Evolutionary conservation across 2,113 vertebrate species (phyloP).

Genomic region (Hypanus sabinus): DNA sequence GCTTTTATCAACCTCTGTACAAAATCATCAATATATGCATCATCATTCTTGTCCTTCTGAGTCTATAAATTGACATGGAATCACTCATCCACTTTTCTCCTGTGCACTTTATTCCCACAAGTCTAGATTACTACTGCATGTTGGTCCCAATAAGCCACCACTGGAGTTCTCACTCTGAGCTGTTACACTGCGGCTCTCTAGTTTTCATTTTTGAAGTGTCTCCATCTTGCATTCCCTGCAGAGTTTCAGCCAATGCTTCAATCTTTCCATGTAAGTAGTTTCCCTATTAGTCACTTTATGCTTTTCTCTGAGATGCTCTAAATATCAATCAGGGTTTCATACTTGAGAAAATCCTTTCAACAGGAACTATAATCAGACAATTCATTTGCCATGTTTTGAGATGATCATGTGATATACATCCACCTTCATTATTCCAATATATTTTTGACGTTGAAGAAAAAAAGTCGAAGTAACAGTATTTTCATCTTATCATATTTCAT

Average conservation of each 20-base stretch:
- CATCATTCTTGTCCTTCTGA: too few species aligned
- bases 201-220: background rate
- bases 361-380: background rate
- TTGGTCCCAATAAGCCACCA: background rate
- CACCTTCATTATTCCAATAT: background rate
- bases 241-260: background rate
- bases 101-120: background rate
- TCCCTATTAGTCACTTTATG: background rate
- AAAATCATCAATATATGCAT: too few species aligned
- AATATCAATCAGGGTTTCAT: background rate
- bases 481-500: background rate
- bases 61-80: background rate
- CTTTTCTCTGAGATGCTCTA: background rate
- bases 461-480: background rate
- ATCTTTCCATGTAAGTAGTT: background rate
- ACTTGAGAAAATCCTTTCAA: background rate
- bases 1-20: too few species aligned
- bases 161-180: background rate
- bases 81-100: background rate
- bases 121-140: background rate
- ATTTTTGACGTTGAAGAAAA: background rate
- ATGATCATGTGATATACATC: background rate
- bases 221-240: background rate
- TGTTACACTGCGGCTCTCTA: background rate
- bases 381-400: background rate